Conservation (phyloP, 1,140 invertebrate species). For the Stegodyphus mimosarum region DNA sequence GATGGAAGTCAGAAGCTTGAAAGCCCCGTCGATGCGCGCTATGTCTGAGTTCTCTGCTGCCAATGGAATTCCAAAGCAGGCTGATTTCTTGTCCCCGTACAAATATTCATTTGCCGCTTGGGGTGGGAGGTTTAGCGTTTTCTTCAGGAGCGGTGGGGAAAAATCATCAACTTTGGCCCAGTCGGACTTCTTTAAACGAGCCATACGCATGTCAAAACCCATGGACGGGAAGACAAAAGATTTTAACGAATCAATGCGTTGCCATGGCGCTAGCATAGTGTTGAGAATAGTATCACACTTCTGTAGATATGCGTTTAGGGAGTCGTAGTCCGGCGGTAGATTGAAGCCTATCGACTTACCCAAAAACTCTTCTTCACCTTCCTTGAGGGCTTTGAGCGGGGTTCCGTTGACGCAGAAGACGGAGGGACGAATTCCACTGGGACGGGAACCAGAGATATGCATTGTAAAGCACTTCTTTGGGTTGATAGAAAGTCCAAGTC, state of each 20-base stretch:
- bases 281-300: background rate
- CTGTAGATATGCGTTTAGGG: background rate
- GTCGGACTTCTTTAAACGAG: background rate
- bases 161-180: background rate
- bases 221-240: background rate
- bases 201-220: background rate
- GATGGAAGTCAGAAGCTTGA: background rate
- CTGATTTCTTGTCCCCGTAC: background rate
- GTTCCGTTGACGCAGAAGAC: background rate
- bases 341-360: background rate
- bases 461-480: background rate
- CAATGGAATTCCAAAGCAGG: background rate
- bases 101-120: background rate
- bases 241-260: background rate
- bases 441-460: background rate
- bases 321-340: too few species aligned
- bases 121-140: background rate
- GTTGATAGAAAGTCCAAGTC: background rate
- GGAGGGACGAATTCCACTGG: background rate
- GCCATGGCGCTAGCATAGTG: background rate
- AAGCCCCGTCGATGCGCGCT: background rate
- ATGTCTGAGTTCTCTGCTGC: background rate
- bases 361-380: background rate
- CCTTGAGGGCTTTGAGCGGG: background rate
- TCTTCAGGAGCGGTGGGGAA: background rate